Conservation (phyloP, 2,888 invertebrate species). For the Cabera pusaria region DNA sequence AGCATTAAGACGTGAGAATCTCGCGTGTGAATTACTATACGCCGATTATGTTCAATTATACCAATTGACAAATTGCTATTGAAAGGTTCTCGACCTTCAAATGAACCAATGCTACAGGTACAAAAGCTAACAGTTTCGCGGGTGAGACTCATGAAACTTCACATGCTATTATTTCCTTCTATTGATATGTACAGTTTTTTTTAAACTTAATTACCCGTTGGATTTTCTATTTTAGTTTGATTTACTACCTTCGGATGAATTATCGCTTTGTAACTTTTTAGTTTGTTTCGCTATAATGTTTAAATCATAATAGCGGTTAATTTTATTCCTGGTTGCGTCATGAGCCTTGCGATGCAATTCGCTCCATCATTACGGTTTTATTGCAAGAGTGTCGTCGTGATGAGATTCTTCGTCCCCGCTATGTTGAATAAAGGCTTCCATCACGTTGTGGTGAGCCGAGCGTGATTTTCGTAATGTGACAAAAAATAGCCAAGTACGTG, state of each 20-base stretch:
- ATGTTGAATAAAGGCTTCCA: slow-evolving; percentile 45
- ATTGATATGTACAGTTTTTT: too few relatives aligned
- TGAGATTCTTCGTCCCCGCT: slow-evolving; percentile 49
- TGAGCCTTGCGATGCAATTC: slow-evolving; percentile 36
- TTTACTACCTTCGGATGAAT: too few relatives aligned
- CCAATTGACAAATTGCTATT: slow-evolving; percentile 56
- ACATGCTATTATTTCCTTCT: too few relatives aligned
- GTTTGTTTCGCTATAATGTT: too few relatives aligned
- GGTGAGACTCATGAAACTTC: slow-evolving; percentile 34
- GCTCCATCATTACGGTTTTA: slow-evolving; percentile 49
- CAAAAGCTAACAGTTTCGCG: slow-evolving; percentile 26
- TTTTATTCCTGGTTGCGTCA: slow-evolving; percentile 17
- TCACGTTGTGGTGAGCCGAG: slow-evolving; percentile 40
- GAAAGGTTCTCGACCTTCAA: slow-evolving; percentile 60
- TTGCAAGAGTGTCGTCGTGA: slow-evolving; percentile 45
- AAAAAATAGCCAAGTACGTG: slow-evolving; percentile 19
- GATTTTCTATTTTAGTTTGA: too few relatives aligned
- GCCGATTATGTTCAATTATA: slow-evolving; percentile 52
- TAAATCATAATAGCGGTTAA: slow-evolving; percentile 5
- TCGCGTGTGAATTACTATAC: slow-evolving; percentile 46
- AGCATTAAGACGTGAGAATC: slow-evolving; percentile 43
- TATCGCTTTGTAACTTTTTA: too few relatives aligned
- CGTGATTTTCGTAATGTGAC: slow-evolving; percentile 41
- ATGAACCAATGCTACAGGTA: slow-evolving; percentile 30
- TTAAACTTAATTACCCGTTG: too few relatives aligned